Evolutionary conservation across 64 coral and sea anemone genomes (phyloP).

Genomic region (Exaiptasia diaphana): DNA sequence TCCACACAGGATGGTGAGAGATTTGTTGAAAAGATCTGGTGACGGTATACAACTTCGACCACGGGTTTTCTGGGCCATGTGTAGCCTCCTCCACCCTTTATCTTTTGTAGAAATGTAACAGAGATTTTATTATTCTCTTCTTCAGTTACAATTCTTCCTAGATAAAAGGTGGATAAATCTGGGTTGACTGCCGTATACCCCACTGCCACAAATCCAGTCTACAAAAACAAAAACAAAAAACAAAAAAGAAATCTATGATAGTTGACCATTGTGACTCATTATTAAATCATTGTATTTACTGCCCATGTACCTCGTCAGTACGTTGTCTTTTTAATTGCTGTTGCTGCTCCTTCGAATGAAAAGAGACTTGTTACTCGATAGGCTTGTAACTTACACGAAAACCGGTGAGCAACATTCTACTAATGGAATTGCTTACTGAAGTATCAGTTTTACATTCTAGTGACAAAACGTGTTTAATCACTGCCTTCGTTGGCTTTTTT

Average conservation of each 20-base stretch:
- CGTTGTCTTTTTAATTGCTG: not conserved
- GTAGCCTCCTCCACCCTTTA: constrained; percentile 1
- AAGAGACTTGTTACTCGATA: not conserved
- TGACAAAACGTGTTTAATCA: too few species aligned
- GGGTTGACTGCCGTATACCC: not conserved
- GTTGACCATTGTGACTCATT: not conserved
- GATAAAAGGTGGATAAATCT: not conserved
- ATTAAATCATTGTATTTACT: not conserved
- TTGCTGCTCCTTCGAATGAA: not conserved
- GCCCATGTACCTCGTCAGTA: not conserved
- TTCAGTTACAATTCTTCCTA: constrained; percentile 5
- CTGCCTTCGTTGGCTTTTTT: not conserved
- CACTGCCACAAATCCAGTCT: constrained; percentile 2
- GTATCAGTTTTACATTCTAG: not conserved
- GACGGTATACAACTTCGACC: not conserved
- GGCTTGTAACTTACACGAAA: not conserved
- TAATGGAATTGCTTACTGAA: not conserved
- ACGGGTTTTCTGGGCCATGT: not conserved
- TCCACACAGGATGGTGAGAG: not conserved
- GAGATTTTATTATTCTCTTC: not conserved
- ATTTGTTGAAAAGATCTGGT: not conserved
- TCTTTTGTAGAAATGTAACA: not conserved
- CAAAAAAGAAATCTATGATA: not conserved
- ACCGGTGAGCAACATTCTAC: not conserved
- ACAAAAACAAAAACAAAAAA: not conserved